A percentile compares a stretch with the other conserved stretches of the same genome.
Evolutionary conservation across 1,140 invertebrate genomes (phyloP).

Genomic region (Drosophila subobscura): DNA sequence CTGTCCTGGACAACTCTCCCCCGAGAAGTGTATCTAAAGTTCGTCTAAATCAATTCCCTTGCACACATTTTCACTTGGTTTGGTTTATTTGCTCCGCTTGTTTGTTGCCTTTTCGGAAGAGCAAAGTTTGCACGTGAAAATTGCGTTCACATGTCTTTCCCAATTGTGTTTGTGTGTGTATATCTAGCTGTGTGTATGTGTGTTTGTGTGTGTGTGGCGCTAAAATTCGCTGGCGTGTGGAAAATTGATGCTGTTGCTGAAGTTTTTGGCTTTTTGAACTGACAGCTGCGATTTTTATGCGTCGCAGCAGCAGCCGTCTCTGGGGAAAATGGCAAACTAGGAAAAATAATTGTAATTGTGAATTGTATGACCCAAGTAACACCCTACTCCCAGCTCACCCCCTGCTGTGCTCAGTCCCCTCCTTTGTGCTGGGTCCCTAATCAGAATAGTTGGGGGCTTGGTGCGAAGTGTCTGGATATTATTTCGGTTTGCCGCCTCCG

Average conservation of each 20-base stretch:
- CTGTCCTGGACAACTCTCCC: neutral
- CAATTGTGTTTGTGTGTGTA: constrained; percentile 32
- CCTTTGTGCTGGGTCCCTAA: neutral
- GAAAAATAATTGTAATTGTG: constrained; percentile 78
- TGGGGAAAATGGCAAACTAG: constrained; percentile 42
- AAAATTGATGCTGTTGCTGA: constrained; percentile 76
- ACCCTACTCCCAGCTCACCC: neutral
- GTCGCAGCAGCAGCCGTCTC: constrained; percentile 39
- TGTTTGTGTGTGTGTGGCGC: constrained; percentile 24
- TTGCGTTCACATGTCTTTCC: constrained; percentile 68
- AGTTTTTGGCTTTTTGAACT: constrained; percentile 82
- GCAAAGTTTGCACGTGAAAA: constrained; percentile 78
- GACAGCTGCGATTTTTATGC: constrained; percentile 80
- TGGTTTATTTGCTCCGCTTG: constrained; percentile 67
- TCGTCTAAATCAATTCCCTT: constrained; percentile 38
- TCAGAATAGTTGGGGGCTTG: constrained; percentile 28
- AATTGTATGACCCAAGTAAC: constrained; percentile 42
- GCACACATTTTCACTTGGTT: constrained; percentile 48
- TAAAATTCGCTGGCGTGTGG: constrained; percentile 66
- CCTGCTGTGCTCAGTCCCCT: neutral
- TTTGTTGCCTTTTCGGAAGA: constrained; percentile 50
- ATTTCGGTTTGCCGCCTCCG: constrained; percentile 41
- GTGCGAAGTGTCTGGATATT: constrained; percentile 36
- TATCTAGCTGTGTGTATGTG: neutral
- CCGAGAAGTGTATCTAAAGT: constrained; percentile 31